Evolutionary conservation across 2,888 invertebrate genomes (phyloP).

Genomic region (Drosophila greeni): DNA sequence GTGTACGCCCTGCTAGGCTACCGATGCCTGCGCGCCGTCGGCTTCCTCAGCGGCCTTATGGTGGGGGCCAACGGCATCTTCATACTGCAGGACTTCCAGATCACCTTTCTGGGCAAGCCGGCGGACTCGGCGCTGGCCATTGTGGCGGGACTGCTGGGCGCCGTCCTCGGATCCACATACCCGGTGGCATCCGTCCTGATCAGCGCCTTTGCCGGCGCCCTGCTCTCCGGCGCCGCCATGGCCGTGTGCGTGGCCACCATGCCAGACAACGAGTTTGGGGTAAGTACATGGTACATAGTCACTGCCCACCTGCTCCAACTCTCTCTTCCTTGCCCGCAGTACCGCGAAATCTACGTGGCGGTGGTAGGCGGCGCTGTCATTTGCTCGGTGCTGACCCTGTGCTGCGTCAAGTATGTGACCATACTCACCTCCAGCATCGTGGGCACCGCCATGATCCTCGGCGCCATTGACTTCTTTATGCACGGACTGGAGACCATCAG

Average conservation of each 20-base stretch:
- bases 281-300: too few relatives aligned
- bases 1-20: slow-evolving; percentile 92
- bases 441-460: slow-evolving; percentile 78
- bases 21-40: slow-evolving; percentile 91
- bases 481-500: slow-evolving; percentile 77
- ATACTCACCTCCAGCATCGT: slow-evolving; percentile 79
- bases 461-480: slow-evolving; percentile 78
- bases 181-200: slow-evolving; percentile 78
- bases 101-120: slow-evolving; percentile 85
- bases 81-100: slow-evolving; percentile 88
- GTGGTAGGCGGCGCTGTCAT: slow-evolving; percentile 78
- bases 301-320: not conserved
- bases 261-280: slow-evolving; percentile 79
- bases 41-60: slow-evolving; percentile 92
- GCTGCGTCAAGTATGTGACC: slow-evolving; percentile 78
- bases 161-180: slow-evolving; percentile 78
- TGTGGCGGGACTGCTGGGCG: slow-evolving; percentile 78
- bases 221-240: slow-evolving; percentile 78
- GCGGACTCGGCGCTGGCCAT: slow-evolving; percentile 78
- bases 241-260: slow-evolving; percentile 79
- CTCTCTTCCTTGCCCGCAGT: slow-evolving; percentile 53
- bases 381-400: slow-evolving; percentile 78
- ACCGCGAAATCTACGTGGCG: slow-evolving; percentile 78
- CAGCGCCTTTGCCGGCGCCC: slow-evolving; percentile 78
- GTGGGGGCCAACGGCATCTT: slow-evolving; percentile 91